Conservation (phyloP, 2,113 vertebrate species). For the Chaetops frenatus region DNA sequence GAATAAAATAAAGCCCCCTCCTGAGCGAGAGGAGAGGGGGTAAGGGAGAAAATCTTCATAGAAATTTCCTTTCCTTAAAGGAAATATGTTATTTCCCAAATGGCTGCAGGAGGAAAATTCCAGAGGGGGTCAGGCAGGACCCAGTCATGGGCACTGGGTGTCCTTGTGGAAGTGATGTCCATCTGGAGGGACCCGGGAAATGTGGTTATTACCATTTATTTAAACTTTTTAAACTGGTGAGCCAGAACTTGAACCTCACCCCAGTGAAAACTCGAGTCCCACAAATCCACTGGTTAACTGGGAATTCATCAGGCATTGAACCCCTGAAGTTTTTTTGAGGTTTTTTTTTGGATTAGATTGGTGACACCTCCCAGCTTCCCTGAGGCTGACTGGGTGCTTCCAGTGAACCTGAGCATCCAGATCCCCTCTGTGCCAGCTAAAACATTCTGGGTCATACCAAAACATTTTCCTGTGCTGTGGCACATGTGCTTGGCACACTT, state of each 20-base stretch:
- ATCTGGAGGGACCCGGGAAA: not conserved
- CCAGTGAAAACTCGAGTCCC: not conserved
- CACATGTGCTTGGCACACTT: not conserved
- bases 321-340: not conserved
- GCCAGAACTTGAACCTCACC: not conserved
- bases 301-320: not conserved
- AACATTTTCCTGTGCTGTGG: not conserved
- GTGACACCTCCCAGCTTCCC: not conserved
- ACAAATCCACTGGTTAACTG: not conserved
- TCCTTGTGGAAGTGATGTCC: rapidly evolving
- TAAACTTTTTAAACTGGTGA: not conserved
- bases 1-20: not conserved
- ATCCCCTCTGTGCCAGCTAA: not conserved
- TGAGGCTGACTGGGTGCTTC: not conserved
- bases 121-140: not conserved
- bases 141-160: not conserved
- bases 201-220: not conserved
- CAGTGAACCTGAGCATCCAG: rapidly evolving
- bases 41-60: not conserved
- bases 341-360: not conserved
- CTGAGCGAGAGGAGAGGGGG: not conserved
- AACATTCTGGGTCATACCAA: rapidly evolving
- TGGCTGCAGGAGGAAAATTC: not conserved
- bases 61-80: not conserved
- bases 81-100: not conserved